These are phyloP conservation scores for Pipra filicauda DNA, from an alignment of 2,113 vertebrate genomes.

Conservation along the genomic window DNA sequence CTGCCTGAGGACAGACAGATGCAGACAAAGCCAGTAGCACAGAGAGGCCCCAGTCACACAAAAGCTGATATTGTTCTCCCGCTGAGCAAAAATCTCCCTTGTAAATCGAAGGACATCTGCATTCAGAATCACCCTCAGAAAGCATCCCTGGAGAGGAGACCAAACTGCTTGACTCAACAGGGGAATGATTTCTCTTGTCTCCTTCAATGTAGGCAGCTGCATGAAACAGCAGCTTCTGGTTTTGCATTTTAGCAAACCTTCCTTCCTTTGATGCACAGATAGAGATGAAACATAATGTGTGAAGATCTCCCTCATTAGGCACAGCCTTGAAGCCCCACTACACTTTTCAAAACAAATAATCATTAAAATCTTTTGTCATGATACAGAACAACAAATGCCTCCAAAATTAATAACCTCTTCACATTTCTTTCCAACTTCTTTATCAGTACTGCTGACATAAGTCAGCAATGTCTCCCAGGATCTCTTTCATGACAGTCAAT, in stretches of 20 bases:
- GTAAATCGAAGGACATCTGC: conserved; percentile 72
- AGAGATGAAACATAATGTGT: background rate
- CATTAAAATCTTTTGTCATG: background rate
- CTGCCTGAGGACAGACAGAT: background rate
- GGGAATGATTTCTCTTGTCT: background rate
- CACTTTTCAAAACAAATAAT: background rate
- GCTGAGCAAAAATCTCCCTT: conserved; percentile 63
- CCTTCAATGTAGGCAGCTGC: background rate
- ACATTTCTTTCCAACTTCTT: background rate
- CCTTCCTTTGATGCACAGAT: background rate
- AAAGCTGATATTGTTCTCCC: conserved; percentile 74
- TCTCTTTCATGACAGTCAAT: background rate
- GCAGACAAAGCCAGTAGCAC: conserved; percentile 31
- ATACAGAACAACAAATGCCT: background rate
- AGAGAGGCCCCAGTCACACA: conserved; percentile 65
- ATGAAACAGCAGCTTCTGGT: background rate
- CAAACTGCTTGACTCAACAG: background rate
- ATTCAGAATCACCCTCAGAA: conserved; percentile 57
- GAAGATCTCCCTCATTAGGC: background rate
- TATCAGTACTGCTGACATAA: background rate
- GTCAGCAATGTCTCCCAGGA: background rate
- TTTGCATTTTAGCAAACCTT: background rate
- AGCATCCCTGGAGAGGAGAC: conserved; percentile 35
- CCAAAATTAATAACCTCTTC: background rate
- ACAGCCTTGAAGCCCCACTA: background rate